Evolutionary conservation across 2,113 vertebrate genomes (phyloP).

Genomic region (Fukomys damarensis): DNA sequence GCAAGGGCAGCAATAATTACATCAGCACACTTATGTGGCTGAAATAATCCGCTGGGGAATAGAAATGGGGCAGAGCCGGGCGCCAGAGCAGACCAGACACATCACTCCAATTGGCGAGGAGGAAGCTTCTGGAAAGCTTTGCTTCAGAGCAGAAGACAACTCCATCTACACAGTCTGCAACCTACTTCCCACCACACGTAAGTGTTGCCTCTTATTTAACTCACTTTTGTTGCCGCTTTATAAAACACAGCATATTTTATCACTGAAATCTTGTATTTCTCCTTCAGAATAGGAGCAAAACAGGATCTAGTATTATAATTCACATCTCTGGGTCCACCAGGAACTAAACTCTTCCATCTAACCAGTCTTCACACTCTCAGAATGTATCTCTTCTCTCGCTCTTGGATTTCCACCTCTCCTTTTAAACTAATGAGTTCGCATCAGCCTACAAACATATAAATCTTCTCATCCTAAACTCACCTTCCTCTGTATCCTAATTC

Average conservation of each 20-base stretch:
- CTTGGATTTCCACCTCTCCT: not conserved
- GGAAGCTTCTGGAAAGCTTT: not conserved
- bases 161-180: not conserved
- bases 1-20: conserved; percentile 61
- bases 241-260: not conserved
- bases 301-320: not conserved
- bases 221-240: not conserved
- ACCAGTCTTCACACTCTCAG: not conserved
- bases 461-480: not conserved
- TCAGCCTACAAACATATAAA: not conserved
- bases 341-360: not conserved
- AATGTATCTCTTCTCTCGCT: not conserved
- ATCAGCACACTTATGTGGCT: not conserved
- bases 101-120: not conserved
- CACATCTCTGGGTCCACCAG: not conserved
- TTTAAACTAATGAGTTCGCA: not conserved
- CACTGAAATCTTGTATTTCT: not conserved
- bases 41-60: not conserved
- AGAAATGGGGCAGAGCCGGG: not conserved
- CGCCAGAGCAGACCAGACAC: not conserved
- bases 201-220: not conserved
- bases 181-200: not conserved
- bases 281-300: not conserved
- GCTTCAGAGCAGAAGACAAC: not conserved
- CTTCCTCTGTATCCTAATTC: not conserved